Evolutionary conservation across 1,140 invertebrate genomes (phyloP).

Genomic region (Papilio glaucus): DNA sequence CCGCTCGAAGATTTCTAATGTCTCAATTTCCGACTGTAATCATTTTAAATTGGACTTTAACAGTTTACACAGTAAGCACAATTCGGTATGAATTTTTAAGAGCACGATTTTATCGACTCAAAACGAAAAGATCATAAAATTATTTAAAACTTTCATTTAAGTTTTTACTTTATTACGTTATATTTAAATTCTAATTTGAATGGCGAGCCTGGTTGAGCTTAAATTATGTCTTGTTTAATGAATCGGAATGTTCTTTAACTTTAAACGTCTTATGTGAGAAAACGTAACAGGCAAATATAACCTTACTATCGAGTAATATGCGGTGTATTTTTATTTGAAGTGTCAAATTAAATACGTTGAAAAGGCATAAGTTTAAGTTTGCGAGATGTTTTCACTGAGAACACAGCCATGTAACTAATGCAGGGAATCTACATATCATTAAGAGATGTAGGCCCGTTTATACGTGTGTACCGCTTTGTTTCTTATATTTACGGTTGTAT

Average conservation of each 20-base stretch:
- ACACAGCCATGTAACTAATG: slow-evolving; percentile 83
- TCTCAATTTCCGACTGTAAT: slow-evolving; percentile 70
- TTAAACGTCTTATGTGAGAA: slow-evolving; percentile 48
- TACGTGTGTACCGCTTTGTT: slow-evolving; percentile 82
- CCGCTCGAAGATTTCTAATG: slow-evolving; percentile 80
- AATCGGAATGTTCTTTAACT: slow-evolving; percentile 61
- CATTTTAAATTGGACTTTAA: slow-evolving; percentile 56
- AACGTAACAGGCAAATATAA: slow-evolving; percentile 29
- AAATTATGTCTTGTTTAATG: slow-evolving; percentile 84
- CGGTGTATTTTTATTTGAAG: slow-evolving; percentile 45
- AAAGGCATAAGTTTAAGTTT: slow-evolving; percentile 49
- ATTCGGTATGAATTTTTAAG: slow-evolving; percentile 47
- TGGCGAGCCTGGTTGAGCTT: slow-evolving; percentile 51
- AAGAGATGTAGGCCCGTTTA: slow-evolving; percentile 80
- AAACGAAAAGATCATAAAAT: slow-evolving; percentile 55
- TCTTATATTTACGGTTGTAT: slow-evolving; percentile 77
- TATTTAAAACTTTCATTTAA: slow-evolving; percentile 38
- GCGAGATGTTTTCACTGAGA: slow-evolving; percentile 80
- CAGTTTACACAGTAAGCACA: slow-evolving; percentile 34
- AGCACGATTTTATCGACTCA: slow-evolving; percentile 58
- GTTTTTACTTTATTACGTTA: slow-evolving; percentile 49
- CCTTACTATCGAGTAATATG: slow-evolving; percentile 40
- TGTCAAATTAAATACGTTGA: slow-evolving; percentile 40
- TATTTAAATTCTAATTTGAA: slow-evolving; percentile 54
- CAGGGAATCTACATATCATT: slow-evolving; percentile 83